Base-by-base conservation (phyloP, 2,113 vertebrate genomes). In the Phalacrocorax pelagicus region DNA sequence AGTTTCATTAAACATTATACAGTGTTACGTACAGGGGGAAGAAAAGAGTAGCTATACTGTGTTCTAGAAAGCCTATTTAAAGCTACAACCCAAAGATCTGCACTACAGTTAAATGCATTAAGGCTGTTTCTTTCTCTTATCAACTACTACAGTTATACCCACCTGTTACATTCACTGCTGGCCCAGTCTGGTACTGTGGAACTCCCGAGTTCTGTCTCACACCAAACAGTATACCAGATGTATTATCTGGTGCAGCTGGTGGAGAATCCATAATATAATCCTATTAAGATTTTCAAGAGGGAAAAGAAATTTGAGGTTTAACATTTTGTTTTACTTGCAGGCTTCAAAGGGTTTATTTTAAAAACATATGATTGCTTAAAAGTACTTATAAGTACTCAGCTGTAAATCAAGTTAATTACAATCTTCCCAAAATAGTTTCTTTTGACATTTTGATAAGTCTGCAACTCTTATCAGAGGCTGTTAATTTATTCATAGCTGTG, bases 141-240 rank as follows among this genome's bases (percentile, higher is more conserved):
- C 36, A 86, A 90, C 78, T 91, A 93, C 42, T 92, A 63, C 49
- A 74, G 58, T 90, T 57, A 91, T 86, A 97, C 98, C 66, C 96
- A 99, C 99, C 99, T 99, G 99, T 96, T 94, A 98, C 95, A 93
- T 98, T 97, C 97, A 99, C 97, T 89, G 98, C 97, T 69, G 99
- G 98, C 94, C 98, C 98, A 81, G 98, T 97, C 72, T 98, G 98
- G 97, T 98, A 99, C 86, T 98, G 99, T 51, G 97, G 94, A 90
- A 98, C 98, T 96, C 98, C 98, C 42, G 98, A 97, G 82, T 98
- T 98, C 82, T 97, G 97, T 88, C 98, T 98, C 96, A 98, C 93
- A 87, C 97, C 97, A 96, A 98, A 98, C 90, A 99, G 97, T 90
- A 99, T 96, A 27, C 99, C 98, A 73, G 97, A 98, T 96, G 98